Percentiles rank a stretch among this genome's conserved stretches.
phyloP scores from a whole-genome alignment of 2,888 invertebrate species.

The Drosophila birchii region DNA sequence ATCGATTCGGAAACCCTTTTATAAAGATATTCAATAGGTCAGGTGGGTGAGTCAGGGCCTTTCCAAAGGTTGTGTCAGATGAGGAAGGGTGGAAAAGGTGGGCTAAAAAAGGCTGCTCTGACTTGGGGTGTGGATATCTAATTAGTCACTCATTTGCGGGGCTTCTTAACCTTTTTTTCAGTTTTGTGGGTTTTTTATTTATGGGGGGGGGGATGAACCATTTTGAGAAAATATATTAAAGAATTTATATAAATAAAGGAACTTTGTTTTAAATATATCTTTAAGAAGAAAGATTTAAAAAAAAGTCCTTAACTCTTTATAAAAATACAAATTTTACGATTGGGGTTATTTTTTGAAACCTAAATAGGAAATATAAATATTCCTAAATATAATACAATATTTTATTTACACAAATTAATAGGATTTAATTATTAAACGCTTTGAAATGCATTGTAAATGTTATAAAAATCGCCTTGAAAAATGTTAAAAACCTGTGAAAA shows the following conservation, averaged over 20 bases:
- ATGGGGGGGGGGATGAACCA: too few relatives aligned
- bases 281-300: background rate
- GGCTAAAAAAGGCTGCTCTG: slow-evolving; percentile 8
- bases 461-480: too few relatives aligned
- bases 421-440: too few relatives aligned
- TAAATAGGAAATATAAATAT: too few relatives aligned
- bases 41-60: slow-evolving; percentile 46
- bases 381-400: too few relatives aligned
- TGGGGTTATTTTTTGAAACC: too few relatives aligned
- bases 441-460: too few relatives aligned
- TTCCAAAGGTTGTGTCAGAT: background rate
- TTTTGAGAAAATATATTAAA: background rate
- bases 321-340: too few relatives aligned
- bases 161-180: slow-evolving; percentile 50
- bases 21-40: slow-evolving; percentile 38
- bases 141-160: slow-evolving; percentile 61
- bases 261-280: background rate
- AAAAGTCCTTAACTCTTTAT: background rate
- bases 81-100: slow-evolving; percentile 3
- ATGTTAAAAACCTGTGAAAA: too few relatives aligned
- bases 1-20: slow-evolving; percentile 36
- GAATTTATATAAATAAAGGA: background rate
- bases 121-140: slow-evolving; percentile 51
- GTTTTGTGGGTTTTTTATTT: background rate
- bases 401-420: background rate